Evolutionary conservation across 2,113 vertebrate species (phyloP).

Genomic region (Turnix velox): DNA sequence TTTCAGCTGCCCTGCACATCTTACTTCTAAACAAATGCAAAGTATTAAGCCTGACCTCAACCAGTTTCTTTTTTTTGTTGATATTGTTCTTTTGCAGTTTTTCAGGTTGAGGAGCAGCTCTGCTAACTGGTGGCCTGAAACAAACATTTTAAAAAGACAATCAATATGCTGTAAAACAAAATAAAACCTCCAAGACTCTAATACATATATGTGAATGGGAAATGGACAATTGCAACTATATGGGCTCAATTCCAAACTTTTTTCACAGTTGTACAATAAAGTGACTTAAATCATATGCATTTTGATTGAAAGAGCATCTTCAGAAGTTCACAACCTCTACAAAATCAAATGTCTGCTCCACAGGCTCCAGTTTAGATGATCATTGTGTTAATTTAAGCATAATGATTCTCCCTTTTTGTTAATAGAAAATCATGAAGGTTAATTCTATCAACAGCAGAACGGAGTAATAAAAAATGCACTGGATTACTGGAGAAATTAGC

Average conservation of each 20-base stretch:
- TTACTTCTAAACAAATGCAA: background rate
- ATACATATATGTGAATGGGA: background rate
- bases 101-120: conserved; percentile 90
- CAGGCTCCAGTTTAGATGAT: background rate
- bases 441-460: background rate
- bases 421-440: background rate
- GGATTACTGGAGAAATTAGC: background rate
- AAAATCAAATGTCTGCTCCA: background rate
- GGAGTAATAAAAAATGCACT: background rate
- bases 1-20: background rate
- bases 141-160: background rate
- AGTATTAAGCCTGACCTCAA: conserved; percentile 80
- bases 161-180: background rate
- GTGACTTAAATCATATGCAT: background rate
- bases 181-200: background rate
- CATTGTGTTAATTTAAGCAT: background rate
- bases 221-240: background rate
- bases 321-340: background rate
- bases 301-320: background rate
- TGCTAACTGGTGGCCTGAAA: conserved; percentile 89
- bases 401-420: background rate
- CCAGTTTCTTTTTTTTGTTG: conserved; percentile 90
- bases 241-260: background rate
- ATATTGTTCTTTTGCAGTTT: conserved; percentile 92
- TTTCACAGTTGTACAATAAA: background rate